These are phyloP conservation scores for Spilarctia lutea DNA, from an alignment of 2,888 invertebrate species.

Conservation along the genomic window DNA sequence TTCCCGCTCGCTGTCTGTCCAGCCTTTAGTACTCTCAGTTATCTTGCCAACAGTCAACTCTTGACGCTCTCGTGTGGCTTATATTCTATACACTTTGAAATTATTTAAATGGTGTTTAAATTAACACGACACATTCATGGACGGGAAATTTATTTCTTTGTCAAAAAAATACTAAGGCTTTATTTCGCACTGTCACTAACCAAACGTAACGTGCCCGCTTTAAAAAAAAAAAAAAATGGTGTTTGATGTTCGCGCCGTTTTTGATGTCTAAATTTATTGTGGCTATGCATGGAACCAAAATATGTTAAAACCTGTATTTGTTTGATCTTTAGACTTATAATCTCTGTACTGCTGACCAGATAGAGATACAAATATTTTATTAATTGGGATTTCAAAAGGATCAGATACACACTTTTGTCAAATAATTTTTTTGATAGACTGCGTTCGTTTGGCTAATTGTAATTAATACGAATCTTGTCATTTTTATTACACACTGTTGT, in stretches of 20 bases:
- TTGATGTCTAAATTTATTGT: constrained; percentile 16
- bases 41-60: neutral
- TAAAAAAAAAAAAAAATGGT: constrained; percentile 16
- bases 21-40: neutral
- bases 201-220: constrained; percentile 54
- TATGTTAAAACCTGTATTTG: constrained; percentile 11
- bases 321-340: neutral
- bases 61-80: neutral
- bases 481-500: neutral
- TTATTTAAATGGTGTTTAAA: constrained; percentile 24
- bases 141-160: constrained; percentile 68
- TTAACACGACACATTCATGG: constrained; percentile 83
- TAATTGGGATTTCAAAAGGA: neutral
- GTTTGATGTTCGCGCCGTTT: constrained; percentile 5
- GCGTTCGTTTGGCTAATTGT: neutral
- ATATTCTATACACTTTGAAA: neutral
- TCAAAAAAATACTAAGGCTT: constrained; percentile 47
- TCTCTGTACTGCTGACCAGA: constrained; percentile 67
- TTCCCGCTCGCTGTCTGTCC: neutral
- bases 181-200: constrained; percentile 77
- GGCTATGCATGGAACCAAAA: constrained; percentile 24
- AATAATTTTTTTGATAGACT: neutral
- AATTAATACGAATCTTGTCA: neutral
- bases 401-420: neutral
- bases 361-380: constrained; percentile 20